Base-by-base conservation (phyloP, 2,888 invertebrate genomes). In the Caradrina kadenii region DNA sequence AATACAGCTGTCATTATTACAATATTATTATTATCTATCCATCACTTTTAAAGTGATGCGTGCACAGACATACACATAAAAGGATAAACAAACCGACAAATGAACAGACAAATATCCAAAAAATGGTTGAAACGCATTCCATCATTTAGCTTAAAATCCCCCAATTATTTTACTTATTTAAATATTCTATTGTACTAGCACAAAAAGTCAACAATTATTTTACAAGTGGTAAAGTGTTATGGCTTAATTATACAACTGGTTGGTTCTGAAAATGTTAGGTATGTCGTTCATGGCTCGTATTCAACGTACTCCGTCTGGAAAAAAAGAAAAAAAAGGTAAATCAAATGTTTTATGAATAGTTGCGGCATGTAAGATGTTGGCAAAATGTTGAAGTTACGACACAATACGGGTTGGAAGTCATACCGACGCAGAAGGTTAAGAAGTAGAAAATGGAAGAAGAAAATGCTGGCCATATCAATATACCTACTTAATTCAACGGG, bases 271-370 rank as follows among this genome's bases (percentile, higher is more conserved):
- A 35, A 11, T 45, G 10, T 49, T 52, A 31, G 35, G 13, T 8
- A 42, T 21, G 19, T 21, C 11, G 17, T 39, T 76, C 61, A 72
- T 61, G 73, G 77, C 15, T 86, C 75, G 56, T 79, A 75, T 49
- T 70, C 69, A 7, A 73, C 72, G 72, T 82, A 84, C 63, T 86
- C 81, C 19, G 64, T 79, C 88, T 88, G 87, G 60, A 86, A 87
- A 26, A 75, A 82, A 69, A 15, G 52, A 53, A 50, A 50, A 2
- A 17, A 26, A 4, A 11, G n/a, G 6, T 26, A 4, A 26, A 4
- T 26, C 2, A n/a, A n/a, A n/a, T n/a, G 26, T 26, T 26, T 26
- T 26, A 26, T 26, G 26, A 26, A 26, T 4, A 26, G 26, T 26
- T 26, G 2, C 2, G 26, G 2, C 4, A 26, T 3, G 26, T 26